Evolutionary conservation across 2,797 vertebrate genomes (phyloP), one percentile per base, ranked within the genome.

Genomic region (Danio aesculapii): DNA sequence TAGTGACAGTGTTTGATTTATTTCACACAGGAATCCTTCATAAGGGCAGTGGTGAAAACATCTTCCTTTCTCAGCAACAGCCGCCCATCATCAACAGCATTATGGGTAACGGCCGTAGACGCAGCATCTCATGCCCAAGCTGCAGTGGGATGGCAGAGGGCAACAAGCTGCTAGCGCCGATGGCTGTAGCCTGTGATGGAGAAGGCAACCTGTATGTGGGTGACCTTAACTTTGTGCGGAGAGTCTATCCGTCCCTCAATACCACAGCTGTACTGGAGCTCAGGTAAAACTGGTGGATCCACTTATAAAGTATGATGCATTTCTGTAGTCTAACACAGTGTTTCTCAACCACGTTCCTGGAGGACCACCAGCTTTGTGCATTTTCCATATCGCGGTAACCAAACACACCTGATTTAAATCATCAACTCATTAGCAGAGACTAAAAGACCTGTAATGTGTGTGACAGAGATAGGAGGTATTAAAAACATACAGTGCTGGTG

Each of bases 71-170:
- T 7, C 81, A 87, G 71, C 96, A 97, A 90, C 96, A 96, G 90
- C 96, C 96, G 0, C 94, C 95, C 53, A 94, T 97, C 88, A 96
- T 97, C 87, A 94, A 91, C 81, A 97, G 95, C 91, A 93, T 97
- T 81, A 96, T 97, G 96, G 96, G 96, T 12, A 97, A 97, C 0
- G 96, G 96, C 30, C 93, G 96, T 8, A 90, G 96, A 12, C 94
- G 96, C 50, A 97, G 96, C 90, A 96, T 97, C 57, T 96, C 96
- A 80, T 97, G 96, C 80, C 96, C 96, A 4, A 97, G 96, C 90
- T 97, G 96, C 89, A 96, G 96, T 0, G 96, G 96, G 3, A 92
- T 96, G n/a, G 95, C 96, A 0, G 96, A 97, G 84, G 96, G 95
- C 82, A 97, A 97, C 91, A 97, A 97, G 81, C 94, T 97, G 79